phyloP scores from a whole-genome alignment of 2,113 vertebrate genomes.

The Tyto alba region DNA sequence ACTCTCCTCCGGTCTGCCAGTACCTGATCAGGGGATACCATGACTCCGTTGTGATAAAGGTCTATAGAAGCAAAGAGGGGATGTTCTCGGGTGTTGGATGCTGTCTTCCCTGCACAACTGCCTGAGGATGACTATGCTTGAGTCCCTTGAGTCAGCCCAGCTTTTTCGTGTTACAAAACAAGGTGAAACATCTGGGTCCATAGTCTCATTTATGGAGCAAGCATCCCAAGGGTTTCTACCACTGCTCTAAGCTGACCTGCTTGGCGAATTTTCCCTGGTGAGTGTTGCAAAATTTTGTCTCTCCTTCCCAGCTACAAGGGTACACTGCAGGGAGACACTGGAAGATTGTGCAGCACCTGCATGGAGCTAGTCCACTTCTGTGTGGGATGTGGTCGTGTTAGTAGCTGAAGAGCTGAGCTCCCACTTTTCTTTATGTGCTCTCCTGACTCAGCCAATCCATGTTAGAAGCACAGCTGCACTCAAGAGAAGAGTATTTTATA shows the following conservation, averaged over 20 bases:
- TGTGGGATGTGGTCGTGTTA: not conserved
- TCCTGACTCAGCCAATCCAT: conserved; percentile 20
- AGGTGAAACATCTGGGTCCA: not conserved
- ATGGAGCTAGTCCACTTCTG: not conserved
- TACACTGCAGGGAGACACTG: not conserved
- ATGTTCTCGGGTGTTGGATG: not conserved
- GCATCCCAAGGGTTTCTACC: not conserved
- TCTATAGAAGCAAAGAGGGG: not conserved
- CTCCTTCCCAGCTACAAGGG: not conserved
- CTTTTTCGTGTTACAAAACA: not conserved
- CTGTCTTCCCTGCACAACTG: not conserved
- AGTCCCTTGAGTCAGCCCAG: not conserved
- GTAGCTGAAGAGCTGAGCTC: conserved; percentile 40
- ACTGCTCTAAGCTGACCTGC: not conserved
- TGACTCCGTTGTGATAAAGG: not conserved
- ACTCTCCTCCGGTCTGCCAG: not conserved
- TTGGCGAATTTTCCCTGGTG: not conserved
- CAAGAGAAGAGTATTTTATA: not conserved
- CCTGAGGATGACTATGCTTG: not conserved
- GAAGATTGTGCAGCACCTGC: not conserved
- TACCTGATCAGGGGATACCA: not conserved
- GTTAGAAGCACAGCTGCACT: conserved; percentile 18
- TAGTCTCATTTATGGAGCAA: not conserved
- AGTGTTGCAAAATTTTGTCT: not conserved
- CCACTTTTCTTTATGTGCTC: conserved; percentile 20